phyloP scores from a whole-genome alignment of 1,140 invertebrate genomes.

The Hycleus phaleratus region DNA sequence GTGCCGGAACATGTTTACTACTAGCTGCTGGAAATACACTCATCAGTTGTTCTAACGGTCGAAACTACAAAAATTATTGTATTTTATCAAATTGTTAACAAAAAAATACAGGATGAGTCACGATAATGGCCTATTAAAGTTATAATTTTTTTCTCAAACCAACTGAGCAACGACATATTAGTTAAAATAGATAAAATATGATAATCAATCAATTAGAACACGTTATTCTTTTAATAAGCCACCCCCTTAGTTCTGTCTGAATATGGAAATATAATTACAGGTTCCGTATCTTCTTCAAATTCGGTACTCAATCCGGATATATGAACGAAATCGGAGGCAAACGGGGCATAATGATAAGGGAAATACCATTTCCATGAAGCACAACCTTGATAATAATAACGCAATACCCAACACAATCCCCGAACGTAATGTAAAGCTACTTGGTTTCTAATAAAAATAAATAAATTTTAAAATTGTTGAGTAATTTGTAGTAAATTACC shows the following conservation, averaged over 20 bases:
- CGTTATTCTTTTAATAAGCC: no score
- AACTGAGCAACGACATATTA: no score
- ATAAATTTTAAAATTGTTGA: neutral
- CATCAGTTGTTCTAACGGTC: slow-evolving; percentile 97
- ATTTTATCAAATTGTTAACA: no score
- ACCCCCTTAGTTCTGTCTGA: no score
- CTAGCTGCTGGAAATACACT: slow-evolving; percentile 98
- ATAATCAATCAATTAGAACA: no score
- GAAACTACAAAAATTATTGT: slow-evolving; percentile 59
- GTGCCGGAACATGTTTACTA: slow-evolving; percentile 82
- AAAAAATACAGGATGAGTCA: no score
- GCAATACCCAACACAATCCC: slow-evolving; percentile 95
- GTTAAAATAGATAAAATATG: no score
- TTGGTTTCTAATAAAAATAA: slow-evolving; percentile 5
- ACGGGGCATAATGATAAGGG: slow-evolving; percentile 99
- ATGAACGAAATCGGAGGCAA: slow-evolving; percentile 97
- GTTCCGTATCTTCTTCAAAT: slow-evolving; percentile 83
- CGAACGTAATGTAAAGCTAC: slow-evolving; percentile 91
- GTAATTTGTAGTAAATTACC: slow-evolving; percentile 41
- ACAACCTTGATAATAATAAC: slow-evolving; percentile 99
- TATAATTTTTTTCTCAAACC: no score
- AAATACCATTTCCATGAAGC: slow-evolving; percentile 99
- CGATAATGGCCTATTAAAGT: no score
- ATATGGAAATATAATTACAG: slow-evolving; percentile 51
- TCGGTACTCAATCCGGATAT: slow-evolving; percentile 75